phyloP scores from a whole-genome alignment of 2,113 vertebrate species.

The Mellivora capensis region DNA sequence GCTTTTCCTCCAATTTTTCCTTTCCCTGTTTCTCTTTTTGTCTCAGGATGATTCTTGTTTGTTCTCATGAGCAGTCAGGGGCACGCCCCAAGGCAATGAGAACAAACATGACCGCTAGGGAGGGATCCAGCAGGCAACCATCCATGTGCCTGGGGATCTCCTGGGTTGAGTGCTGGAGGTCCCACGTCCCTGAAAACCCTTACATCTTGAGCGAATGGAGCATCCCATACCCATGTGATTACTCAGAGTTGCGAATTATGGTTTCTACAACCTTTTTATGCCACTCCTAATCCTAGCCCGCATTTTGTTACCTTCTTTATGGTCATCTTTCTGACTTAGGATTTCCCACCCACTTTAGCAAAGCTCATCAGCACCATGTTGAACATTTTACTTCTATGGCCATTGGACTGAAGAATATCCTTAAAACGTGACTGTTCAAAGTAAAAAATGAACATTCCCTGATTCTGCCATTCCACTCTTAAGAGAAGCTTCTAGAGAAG shows the following conservation, averaged over 20 bases:
- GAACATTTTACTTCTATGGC: background rate
- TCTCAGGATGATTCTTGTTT: background rate
- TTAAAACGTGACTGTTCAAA: background rate
- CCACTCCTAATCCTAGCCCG: background rate
- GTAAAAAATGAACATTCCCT: background rate
- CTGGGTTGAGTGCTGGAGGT: background rate
- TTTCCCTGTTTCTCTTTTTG: background rate
- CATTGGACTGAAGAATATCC: background rate
- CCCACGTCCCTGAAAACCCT: background rate
- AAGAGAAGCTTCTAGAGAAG: background rate
- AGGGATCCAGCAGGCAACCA: rapidly evolving
- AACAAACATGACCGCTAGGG: background rate
- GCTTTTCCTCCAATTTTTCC: background rate
- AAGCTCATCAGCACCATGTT: background rate
- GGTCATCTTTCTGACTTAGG: background rate
- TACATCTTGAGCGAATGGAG: background rate
- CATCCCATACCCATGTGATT: background rate
- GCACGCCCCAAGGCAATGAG: background rate
- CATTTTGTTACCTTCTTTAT: too few species aligned
- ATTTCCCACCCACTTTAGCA: background rate
- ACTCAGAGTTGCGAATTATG: background rate
- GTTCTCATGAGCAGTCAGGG: background rate
- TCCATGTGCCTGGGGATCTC: background rate
- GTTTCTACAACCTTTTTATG: background rate
- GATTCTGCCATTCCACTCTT: background rate